Conservation (phyloP, 1,140 invertebrate genomes). For the Heliconius hermathena region DNA sequence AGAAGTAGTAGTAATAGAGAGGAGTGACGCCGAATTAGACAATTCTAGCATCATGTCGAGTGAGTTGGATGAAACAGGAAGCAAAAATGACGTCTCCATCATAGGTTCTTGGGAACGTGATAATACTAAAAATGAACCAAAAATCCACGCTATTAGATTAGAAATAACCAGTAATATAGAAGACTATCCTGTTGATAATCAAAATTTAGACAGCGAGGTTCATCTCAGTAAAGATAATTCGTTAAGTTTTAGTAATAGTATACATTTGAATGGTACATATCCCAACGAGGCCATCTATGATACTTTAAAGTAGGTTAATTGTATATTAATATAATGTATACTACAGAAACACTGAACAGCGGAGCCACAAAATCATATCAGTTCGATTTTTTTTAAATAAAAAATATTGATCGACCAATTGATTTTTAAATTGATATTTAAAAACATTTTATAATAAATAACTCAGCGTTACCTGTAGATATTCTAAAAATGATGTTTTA, state of each 20-base stretch:
- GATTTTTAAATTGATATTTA: background rate
- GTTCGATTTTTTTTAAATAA: background rate
- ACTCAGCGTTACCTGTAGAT: background rate
- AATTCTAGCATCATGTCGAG: conserved; percentile 70
- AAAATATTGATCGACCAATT: background rate
- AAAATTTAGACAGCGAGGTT: conserved; percentile 64
- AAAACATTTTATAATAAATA: background rate
- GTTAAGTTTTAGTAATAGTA: conserved; percentile 79
- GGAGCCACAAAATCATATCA: background rate
- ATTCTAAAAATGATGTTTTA: background rate
- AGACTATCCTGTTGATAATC: conserved; percentile 65
- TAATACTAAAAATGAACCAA: conserved; percentile 59
- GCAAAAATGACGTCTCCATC: conserved; percentile 71
- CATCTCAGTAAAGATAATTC: conserved; percentile 71
- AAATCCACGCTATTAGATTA: conserved; percentile 74
- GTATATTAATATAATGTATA: conserved; percentile 4
- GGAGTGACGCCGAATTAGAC: conserved; percentile 73
- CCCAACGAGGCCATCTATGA: conserved; percentile 80
- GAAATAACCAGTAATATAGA: conserved; percentile 77
- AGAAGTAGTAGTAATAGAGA: conserved; percentile 81
- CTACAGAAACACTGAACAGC: background rate
- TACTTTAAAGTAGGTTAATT: conserved; percentile 72
- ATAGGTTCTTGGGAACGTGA: conserved; percentile 75
- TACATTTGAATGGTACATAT: conserved; percentile 81
- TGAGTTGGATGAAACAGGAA: conserved; percentile 68